Percentiles rank a stretch among this genome's conserved stretches.
Conservation (phyloP, 2,113 vertebrate genomes). For the Phyllopteryx taeniolatus region DNA sequence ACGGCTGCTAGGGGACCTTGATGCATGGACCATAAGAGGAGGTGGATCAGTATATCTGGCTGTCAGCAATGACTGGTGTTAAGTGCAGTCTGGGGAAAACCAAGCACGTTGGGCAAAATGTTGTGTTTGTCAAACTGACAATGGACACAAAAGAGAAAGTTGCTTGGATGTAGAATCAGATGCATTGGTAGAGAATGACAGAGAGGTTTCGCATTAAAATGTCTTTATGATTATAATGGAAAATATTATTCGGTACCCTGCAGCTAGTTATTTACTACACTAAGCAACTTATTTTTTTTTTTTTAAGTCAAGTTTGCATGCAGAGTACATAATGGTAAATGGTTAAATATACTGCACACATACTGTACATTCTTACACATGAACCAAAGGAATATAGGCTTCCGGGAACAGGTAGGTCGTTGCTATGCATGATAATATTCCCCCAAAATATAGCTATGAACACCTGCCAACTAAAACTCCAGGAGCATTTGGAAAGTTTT, state of each 20-base stretch:
- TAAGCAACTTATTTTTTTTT: too few species aligned
- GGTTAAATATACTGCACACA: too few species aligned
- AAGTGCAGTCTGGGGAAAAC: constrained; percentile 56
- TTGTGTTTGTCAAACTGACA: constrained; percentile 57
- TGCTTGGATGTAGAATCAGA: neutral
- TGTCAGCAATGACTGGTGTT: constrained; percentile 49
- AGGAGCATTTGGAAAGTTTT: constrained; percentile 22
- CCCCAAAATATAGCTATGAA: neutral
- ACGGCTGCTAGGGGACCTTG: constrained; percentile 22
- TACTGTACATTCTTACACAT: neutral
- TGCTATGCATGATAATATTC: constrained; percentile 16
- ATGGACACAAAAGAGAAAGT: constrained; percentile 26
- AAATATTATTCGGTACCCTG: neutral
- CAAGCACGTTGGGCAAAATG: constrained; percentile 51
- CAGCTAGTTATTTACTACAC: neutral
- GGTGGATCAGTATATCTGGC: constrained; percentile 52
- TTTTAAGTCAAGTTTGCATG: too few species aligned
- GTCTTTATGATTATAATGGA: neutral
- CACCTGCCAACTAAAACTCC: constrained; percentile 2
- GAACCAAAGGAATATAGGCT: neutral
- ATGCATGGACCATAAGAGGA: constrained; percentile 56
- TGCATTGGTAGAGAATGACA: neutral
- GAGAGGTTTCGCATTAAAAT: neutral
- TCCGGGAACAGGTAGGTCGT: neutral
- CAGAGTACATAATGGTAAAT: too few species aligned